These are phyloP conservation scores for Drosophila sproati DNA, from an alignment of 1,140 invertebrate genomes.

Conservation along the genomic window DNA sequence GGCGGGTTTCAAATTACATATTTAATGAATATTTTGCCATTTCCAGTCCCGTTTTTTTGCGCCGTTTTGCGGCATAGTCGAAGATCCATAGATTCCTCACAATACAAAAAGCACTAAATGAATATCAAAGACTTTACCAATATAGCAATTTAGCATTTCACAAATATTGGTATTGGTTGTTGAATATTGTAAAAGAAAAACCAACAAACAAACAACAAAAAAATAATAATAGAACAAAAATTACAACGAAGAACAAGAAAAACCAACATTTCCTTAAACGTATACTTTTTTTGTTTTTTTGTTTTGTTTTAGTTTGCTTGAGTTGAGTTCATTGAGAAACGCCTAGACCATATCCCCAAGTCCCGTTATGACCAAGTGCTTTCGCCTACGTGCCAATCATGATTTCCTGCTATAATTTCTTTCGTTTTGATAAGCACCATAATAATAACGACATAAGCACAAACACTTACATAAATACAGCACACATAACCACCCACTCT, in stretches of 20 bases:
- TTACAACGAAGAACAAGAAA: constrained; percentile 23
- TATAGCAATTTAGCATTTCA: constrained; percentile 48
- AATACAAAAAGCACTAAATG: constrained; percentile 85
- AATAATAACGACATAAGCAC: constrained; percentile 14
- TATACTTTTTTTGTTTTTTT: constrained; percentile 34
- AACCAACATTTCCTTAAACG: constrained; percentile 57
- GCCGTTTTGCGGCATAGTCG: constrained; percentile 8
- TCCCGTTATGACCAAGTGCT: constrained; percentile 18
- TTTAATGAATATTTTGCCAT: background rate
- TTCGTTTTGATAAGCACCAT: constrained; percentile 21
- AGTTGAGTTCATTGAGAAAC: constrained; percentile 39
- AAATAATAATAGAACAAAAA: constrained; percentile 41
- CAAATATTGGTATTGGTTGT: constrained; percentile 78
- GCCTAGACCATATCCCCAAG: constrained; percentile 19
- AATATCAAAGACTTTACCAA: constrained; percentile 82
- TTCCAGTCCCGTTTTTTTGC: background rate
- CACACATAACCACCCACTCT: background rate
- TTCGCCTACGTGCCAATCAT: constrained; percentile 33
- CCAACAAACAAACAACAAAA: constrained; percentile 13
- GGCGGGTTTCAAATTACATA: constrained; percentile 44
- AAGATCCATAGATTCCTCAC: constrained; percentile 84
- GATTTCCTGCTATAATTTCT: constrained; percentile 37
- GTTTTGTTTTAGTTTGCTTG: constrained; percentile 1
- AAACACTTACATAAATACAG: constrained; percentile 8
- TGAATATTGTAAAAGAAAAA: constrained; percentile 72